Evolutionary conservation across 2,797 vertebrate species (phyloP).

Genomic region (Potorous gilbertii): DNA sequence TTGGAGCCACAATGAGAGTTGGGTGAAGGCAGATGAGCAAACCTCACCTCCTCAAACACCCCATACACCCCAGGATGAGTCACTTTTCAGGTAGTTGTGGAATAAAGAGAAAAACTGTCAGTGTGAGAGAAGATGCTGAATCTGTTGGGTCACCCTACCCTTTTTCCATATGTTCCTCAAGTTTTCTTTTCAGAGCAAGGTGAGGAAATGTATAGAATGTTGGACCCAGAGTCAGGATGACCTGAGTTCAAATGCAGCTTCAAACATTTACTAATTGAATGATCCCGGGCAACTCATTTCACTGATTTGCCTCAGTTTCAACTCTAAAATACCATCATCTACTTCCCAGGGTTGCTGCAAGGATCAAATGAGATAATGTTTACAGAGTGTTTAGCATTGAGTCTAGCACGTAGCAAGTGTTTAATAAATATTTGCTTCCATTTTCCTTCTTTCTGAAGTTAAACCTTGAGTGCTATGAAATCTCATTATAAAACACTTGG

Average conservation of each 20-base stretch:
- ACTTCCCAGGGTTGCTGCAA: neutral
- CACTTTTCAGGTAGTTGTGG: neutral
- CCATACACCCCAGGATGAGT: neutral
- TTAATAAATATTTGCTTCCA: neutral
- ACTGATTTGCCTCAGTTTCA: neutral
- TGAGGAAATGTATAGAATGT: neutral
- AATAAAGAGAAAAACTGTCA: neutral
- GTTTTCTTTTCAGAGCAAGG: neutral
- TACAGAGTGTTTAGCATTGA: neutral
- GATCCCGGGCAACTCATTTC: neutral
- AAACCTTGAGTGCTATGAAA: neutral
- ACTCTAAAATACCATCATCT: neutral
- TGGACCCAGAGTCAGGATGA: neutral
- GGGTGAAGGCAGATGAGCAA: neutral
- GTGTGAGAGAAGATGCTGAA: neutral
- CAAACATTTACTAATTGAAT: neutral
- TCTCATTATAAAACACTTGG: neutral
- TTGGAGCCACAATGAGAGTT: neutral
- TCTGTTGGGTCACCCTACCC: neutral
- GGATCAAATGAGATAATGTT: neutral
- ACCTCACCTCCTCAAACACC: neutral
- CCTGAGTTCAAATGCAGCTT: neutral
- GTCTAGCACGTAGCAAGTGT: neutral
- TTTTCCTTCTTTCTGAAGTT: neutral
- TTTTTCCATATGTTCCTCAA: neutral